These are phyloP conservation scores for Miichthys miiuy DNA, from an alignment of 2,797 vertebrate species.

Conservation along the genomic window DNA sequence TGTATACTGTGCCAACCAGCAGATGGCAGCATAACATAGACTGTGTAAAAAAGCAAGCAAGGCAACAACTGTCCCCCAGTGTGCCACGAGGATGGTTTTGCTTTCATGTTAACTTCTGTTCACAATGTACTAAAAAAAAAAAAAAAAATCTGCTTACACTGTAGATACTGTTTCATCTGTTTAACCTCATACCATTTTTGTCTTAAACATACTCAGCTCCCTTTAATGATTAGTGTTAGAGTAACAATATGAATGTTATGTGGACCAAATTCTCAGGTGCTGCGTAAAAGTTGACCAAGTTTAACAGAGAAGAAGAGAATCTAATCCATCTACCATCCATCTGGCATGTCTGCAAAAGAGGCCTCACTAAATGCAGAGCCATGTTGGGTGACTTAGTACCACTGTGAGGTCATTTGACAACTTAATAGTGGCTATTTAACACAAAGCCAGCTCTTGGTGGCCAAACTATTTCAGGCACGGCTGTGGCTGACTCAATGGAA, in stretches of 20 bases:
- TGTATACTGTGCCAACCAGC: slow-evolving; percentile 44
- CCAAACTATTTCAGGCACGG: slow-evolving; percentile 20
- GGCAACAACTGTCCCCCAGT: neutral
- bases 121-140: neutral
- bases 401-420: slow-evolving; percentile 10
- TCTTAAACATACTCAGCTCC: neutral
- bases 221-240: neutral
- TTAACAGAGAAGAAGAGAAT: neutral
- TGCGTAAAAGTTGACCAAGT: neutral
- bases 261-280: neutral
- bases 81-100: neutral
- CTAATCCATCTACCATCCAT: neutral
- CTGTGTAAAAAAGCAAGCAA: neutral
- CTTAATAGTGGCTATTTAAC: neutral
- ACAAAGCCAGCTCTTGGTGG: slow-evolving; percentile 18
- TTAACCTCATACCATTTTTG: neutral
- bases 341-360: slow-evolving; percentile 6
- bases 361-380: slow-evolving; percentile 16
- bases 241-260: neutral
- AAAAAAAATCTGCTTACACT: neutral
- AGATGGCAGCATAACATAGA: slow-evolving; percentile 70
- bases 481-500: slow-evolving; percentile 38
- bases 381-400: slow-evolving; percentile 5
- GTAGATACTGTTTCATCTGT: neutral
- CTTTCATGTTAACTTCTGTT: neutral